These are phyloP conservation scores for Meandrina meandrites DNA, from an alignment of 92 coral and sea anemone species.

Conservation along the genomic window DNA sequence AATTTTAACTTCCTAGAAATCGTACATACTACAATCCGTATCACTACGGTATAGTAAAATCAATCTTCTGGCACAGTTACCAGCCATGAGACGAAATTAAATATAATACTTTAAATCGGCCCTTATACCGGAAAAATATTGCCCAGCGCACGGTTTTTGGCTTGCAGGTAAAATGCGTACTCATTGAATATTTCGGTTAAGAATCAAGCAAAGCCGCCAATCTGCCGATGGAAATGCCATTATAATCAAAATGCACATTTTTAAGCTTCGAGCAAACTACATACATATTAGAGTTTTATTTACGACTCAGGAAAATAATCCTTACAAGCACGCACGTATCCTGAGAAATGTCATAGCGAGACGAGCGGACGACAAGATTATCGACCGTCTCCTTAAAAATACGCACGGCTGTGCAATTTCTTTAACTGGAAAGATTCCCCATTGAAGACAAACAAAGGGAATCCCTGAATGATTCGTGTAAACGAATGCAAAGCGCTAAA, in stretches of 20 bases:
- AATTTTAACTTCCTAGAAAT: constrained; percentile 17
- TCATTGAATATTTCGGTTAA: constrained; percentile 47
- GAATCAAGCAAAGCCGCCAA: constrained; percentile 17
- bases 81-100: constrained; percentile 70
- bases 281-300: constrained; percentile 39
- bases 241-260: constrained; percentile 61
- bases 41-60: constrained; percentile 4
- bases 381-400: constrained; percentile 21
- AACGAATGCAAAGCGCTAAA: constrained; percentile 61
- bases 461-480: constrained; percentile 62
- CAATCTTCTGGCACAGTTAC: constrained; percentile 39
- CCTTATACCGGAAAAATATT: constrained; percentile 51
- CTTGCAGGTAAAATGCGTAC: constrained; percentile 61
- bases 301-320: constrained; percentile 33
- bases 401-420: constrained; percentile 37
- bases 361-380: constrained; percentile 41
- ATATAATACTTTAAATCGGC: constrained; percentile 67
- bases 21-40: constrained; percentile 13
- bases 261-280: constrained; percentile 58
- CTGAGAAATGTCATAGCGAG: constrained; percentile 36
- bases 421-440: constrained; percentile 46
- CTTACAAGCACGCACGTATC: constrained; percentile 36
- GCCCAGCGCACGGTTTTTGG: constrained; percentile 52
- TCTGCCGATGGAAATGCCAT: constrained; percentile 32
- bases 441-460: constrained; percentile 68